Conservation (phyloP, 1,140 invertebrate genomes). For the Nixonia krombeini region DNA sequence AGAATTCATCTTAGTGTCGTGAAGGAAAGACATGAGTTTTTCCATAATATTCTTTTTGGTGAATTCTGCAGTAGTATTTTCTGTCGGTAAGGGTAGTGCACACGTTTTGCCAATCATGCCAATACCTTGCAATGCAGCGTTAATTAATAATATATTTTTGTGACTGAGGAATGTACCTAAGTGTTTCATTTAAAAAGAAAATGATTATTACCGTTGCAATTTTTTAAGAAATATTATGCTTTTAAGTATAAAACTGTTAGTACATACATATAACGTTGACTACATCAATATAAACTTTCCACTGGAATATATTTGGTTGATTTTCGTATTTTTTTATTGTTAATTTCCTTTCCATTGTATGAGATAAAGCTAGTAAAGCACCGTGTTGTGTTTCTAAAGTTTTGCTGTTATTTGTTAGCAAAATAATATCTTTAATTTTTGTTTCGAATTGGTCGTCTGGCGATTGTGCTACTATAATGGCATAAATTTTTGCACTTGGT, state of each 20-base stretch:
- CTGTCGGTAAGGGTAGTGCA: conserved; percentile 76
- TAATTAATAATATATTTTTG: conserved; percentile 74
- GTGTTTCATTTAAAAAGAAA: too few relatives aligned
- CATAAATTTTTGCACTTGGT: conserved; percentile 78
- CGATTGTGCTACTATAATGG: conserved; percentile 75
- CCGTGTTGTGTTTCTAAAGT: conserved; percentile 85
- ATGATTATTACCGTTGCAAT: too few relatives aligned
- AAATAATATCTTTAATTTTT: conserved; percentile 73
- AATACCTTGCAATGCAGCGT: conserved; percentile 77
- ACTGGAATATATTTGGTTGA: conserved; percentile 61
- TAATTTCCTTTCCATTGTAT: conserved; percentile 78
- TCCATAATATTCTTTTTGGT: conserved; percentile 76
- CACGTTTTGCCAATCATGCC: conserved; percentile 79
- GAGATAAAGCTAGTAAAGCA: conserved; percentile 77
- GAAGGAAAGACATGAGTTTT: conserved; percentile 75
- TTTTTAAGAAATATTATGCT: conserved; percentile 48
- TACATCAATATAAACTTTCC: conserved; percentile 73
- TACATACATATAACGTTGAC: conserved; percentile 74
- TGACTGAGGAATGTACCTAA: conserved; percentile 76
- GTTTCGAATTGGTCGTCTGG: conserved; percentile 72
- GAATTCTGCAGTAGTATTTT: conserved; percentile 66
- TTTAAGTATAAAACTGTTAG: conserved; percentile 18
- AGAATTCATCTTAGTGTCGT: conserved; percentile 75
- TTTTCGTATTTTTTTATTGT: conserved; percentile 64
- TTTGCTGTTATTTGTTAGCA: conserved; percentile 70